Conservation (phyloP, 2,888 invertebrate genomes). For the Cenopis cana region DNA sequence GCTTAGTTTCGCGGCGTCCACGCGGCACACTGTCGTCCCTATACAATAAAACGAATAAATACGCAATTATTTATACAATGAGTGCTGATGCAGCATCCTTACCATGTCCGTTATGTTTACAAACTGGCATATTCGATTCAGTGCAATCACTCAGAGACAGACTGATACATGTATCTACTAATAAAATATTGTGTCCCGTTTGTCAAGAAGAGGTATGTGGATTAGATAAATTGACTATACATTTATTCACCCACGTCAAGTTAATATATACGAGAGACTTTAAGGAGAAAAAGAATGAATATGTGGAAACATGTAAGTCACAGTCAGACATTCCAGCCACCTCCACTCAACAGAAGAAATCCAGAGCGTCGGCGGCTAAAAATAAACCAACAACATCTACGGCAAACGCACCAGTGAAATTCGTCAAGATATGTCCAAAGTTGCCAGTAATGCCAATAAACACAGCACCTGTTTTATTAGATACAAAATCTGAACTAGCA, state of each 20-base stretch:
- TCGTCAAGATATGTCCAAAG: slow-evolving; percentile 79
- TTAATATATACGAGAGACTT: slow-evolving; percentile 60
- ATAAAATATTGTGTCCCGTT: slow-evolving; percentile 90
- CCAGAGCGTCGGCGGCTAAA: slow-evolving; percentile 67
- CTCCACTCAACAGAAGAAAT: slow-evolving; percentile 63
- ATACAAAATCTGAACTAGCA: slow-evolving; percentile 57
- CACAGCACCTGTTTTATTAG: slow-evolving; percentile 70
- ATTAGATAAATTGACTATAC: slow-evolving; percentile 93
- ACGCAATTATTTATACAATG: slow-evolving; percentile 56
- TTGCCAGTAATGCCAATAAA: slow-evolving; percentile 73
- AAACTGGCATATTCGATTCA: slow-evolving; percentile 88
- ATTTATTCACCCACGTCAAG: slow-evolving; percentile 90
- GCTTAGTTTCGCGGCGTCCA: slow-evolving; percentile 69
- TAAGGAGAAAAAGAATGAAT: slow-evolving; percentile 52
- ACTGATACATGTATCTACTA: slow-evolving; percentile 90
- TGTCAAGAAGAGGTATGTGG: slow-evolving; percentile 91
- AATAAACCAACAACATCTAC: slow-evolving; percentile 68
- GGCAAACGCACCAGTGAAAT: slow-evolving; percentile 70
- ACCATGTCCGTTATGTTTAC: slow-evolving; percentile 91
- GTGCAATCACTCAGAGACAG: slow-evolving; percentile 89
- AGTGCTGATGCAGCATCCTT: slow-evolving; percentile 85
- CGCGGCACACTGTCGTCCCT: slow-evolving; percentile 51
- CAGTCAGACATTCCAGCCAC: slow-evolving; percentile 55
- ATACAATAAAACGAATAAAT: slow-evolving; percentile 1
- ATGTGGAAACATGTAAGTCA: slow-evolving; percentile 50